Evolutionary conservation across 2,888 invertebrate species (phyloP).

Genomic region (Opisthograptis luteolata): DNA sequence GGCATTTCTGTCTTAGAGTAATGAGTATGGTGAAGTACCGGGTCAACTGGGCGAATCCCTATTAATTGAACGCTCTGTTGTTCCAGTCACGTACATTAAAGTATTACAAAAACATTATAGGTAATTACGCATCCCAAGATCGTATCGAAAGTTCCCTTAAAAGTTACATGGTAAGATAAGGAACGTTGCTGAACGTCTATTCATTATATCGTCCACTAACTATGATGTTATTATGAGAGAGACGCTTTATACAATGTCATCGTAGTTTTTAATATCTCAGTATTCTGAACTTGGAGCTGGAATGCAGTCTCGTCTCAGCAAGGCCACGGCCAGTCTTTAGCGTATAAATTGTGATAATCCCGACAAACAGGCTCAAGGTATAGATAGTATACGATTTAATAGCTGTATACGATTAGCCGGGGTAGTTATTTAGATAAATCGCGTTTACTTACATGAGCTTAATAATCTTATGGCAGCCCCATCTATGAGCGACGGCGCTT

Average conservation of each 20-base stretch:
- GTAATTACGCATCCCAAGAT: too few species aligned
- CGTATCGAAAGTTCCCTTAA: neutral
- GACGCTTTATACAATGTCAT: slow-evolving; percentile 33
- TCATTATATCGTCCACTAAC: slow-evolving; percentile 8
- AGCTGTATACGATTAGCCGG: slow-evolving; percentile 67
- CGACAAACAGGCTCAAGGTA: slow-evolving; percentile 60
- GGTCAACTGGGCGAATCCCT: too few species aligned
- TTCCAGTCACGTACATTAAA: neutral
- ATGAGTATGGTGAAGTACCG: too few species aligned
- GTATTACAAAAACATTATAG: neutral
- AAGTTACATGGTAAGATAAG: neutral
- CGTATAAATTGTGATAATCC: slow-evolving; percentile 74
- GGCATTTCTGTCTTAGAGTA: neutral
- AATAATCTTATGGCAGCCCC: slow-evolving; percentile 21
- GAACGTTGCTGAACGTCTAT: neutral
- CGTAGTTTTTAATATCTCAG: slow-evolving; percentile 63
- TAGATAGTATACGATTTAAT: slow-evolving; percentile 61
- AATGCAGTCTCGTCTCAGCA: slow-evolving; percentile 65
- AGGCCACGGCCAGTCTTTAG: slow-evolving; percentile 72
- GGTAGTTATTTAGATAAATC: slow-evolving; percentile 67
- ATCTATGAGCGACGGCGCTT: slow-evolving; percentile 7
- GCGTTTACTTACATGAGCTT: slow-evolving; percentile 27
- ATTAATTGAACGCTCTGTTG: too few species aligned
- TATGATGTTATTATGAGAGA: slow-evolving; percentile 24
- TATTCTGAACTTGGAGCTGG: slow-evolving; percentile 68